A percentile compares a stretch with the other conserved stretches of the same genome.
These are phyloP conservation scores for Oeneis ivallda DNA, from an alignment of 2,888 invertebrate species.

Conservation along the genomic window DNA sequence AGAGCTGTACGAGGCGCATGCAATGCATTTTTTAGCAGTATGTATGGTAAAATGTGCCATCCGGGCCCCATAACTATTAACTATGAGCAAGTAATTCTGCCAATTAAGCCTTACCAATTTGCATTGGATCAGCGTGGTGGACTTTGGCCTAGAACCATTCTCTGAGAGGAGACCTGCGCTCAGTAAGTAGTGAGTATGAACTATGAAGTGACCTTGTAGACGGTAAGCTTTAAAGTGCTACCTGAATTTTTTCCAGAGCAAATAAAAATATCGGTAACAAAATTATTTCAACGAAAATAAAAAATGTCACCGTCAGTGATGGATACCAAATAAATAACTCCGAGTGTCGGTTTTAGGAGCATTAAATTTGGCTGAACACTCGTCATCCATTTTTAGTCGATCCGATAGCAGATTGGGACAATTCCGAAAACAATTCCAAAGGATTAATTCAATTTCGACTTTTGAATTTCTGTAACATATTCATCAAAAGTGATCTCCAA, in stretches of 20 bases:
- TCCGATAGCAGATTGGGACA: conserved; percentile 5
- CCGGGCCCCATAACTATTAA: too few relatives aligned
- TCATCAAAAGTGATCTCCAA: background rate
- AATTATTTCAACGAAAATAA: conserved; percentile 5
- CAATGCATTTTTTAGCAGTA: too few relatives aligned
- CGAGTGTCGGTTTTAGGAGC: background rate
- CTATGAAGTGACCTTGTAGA: background rate
- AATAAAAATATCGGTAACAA: background rate
- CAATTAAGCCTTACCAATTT: too few relatives aligned
- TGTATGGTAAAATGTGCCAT: too few relatives aligned
- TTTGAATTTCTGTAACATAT: background rate
- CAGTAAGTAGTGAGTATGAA: too few relatives aligned
- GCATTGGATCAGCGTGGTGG: too few relatives aligned
- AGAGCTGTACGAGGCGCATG: too few relatives aligned
- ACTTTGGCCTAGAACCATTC: too few relatives aligned
- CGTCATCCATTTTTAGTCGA: conserved; percentile 8
- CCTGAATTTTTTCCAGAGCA: background rate
- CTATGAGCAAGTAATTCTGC: too few relatives aligned
- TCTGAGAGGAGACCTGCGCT: too few relatives aligned
- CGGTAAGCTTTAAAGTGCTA: background rate
- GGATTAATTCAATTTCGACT: background rate
- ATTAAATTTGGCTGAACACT: background rate
- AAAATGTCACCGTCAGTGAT: conserved; percentile 13
- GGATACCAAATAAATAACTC: conserved; percentile 7
- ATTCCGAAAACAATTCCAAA: background rate